phyloP scores from a whole-genome alignment of 92 coral and sea anemone species.

The Muricea muricata region DNA sequence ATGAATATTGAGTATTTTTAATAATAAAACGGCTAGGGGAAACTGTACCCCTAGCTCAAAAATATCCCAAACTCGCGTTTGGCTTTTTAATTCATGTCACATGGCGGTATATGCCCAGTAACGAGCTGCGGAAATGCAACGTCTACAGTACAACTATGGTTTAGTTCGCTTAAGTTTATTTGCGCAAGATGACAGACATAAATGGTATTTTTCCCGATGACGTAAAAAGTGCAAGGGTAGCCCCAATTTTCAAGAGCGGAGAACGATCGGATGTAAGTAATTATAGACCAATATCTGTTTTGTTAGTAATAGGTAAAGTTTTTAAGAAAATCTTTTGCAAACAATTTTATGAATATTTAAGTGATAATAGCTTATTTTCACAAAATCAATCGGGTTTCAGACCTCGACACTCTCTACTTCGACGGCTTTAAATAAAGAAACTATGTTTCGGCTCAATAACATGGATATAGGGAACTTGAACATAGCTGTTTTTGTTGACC shows the following conservation, averaged over 20 bases:
- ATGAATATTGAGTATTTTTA: too few species aligned
- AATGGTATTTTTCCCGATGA: slow-evolving; percentile 29
- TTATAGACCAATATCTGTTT: slow-evolving; percentile 16
- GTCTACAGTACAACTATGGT: too few species aligned
- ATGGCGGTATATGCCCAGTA: too few species aligned
- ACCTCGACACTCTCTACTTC: slow-evolving; percentile 52
- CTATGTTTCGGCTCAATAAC: slow-evolving; percentile 48
- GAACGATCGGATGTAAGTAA: slow-evolving; percentile 37
- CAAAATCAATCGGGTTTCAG: slow-evolving; percentile 48
- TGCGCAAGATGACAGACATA: too few species aligned
- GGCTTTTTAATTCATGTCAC: too few species aligned
- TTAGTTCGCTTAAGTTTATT: too few species aligned
- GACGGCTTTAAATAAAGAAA: slow-evolving; percentile 52
- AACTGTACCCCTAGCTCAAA: too few species aligned
- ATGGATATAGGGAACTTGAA: slow-evolving; percentile 42
- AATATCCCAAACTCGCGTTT: too few species aligned
- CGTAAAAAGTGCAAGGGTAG: slow-evolving; percentile 28
- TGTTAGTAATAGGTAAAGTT: slow-evolving; percentile 7
- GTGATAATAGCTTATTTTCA: slow-evolving; percentile 44
- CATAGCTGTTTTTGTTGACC: slow-evolving; percentile 54
- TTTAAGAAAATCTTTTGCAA: slow-evolving; percentile 37
- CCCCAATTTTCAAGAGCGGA: slow-evolving; percentile 53
- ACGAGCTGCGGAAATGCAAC: too few species aligned
- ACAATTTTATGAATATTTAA: slow-evolving; percentile 39
- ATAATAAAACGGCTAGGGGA: too few species aligned